phyloP scores from a whole-genome alignment of 2,888 invertebrate species.

The Synanthedon myopaeformis region DNA sequence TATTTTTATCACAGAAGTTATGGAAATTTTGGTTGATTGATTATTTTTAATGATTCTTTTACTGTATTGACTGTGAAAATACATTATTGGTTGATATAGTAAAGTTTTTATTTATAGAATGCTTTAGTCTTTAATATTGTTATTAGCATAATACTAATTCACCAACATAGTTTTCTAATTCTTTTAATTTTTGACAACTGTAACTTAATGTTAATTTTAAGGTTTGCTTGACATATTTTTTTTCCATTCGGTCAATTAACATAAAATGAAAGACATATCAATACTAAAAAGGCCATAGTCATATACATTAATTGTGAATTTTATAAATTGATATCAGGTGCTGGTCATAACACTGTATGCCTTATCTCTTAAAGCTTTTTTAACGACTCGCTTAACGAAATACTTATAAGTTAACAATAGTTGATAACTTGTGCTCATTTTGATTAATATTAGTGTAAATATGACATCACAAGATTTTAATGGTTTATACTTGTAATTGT shows the following conservation, averaged over 20 bases:
- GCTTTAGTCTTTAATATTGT: too few species aligned
- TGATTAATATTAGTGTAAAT: conserved; percentile 32
- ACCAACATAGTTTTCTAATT: too few species aligned
- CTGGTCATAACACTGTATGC: conserved; percentile 18
- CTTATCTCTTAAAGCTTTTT: conserved; percentile 10
- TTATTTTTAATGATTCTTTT: too few species aligned
- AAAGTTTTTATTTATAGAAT: too few species aligned
- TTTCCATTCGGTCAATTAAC: background rate
- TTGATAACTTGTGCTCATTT: background rate
- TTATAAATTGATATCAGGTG: conserved; percentile 18
- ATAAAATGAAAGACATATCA: conserved; percentile 1
- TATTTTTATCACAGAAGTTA: too few species aligned
- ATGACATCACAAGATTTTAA: conserved; percentile 47
- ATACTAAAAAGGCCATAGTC: conserved; percentile 16
- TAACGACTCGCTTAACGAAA: conserved; percentile 1
- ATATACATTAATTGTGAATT: conserved; percentile 27
- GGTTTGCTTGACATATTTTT: too few species aligned
- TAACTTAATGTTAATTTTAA: too few species aligned
- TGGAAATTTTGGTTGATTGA: too few species aligned
- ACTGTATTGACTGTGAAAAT: too few species aligned
- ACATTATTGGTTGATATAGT: too few species aligned
- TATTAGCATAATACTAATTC: too few species aligned
- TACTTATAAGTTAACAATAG: background rate
- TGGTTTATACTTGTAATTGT: conserved; percentile 5
- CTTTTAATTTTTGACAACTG: too few species aligned